Base-by-base conservation (phyloP, 2,797 vertebrate species). In the Gallinago solitaria region DNA sequence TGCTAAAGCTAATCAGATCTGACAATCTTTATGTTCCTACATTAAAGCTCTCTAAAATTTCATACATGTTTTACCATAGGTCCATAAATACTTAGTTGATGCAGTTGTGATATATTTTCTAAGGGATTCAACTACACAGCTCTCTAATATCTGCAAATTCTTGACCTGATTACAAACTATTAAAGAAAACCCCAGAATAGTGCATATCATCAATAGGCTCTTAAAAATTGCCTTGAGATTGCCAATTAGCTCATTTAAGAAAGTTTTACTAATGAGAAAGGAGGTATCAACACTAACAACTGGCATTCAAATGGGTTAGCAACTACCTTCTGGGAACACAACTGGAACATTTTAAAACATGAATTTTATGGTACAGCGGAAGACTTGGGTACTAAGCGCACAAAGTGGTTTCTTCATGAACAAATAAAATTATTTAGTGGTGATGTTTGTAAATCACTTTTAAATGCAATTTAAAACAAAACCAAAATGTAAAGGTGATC, bases 201-300 rank as follows among this genome's bases (percentile, higher is more conserved):
- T 37, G 50, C 12, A 2, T 79, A 71, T 78, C 77, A 96, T 83
- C 82, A 87, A 64, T 37, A 93, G 57, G 51, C 56, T 95, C 94
- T 92, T 76, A 65, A 73, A 89, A 97, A 95, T 87, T 93, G 78
- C 85, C 87, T 85, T 83, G 96, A 97, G 95, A 95, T 90, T 96
- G 89, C 83, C 93, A 97, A 97, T 98, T 97, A 98, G 64, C 94
- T 94, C 85, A 96, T 93, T 97, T 97, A 95, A 93, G 68, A 68
- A 95, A 92, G 77, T 89, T 94, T 93, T 89, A 53, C 90, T 97
- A 96, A 97, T 96, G 93, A 94, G 86, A 76, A 90, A 87, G 63
- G 78, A 89, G 82, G 76, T 75, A 71, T 60, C 82, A 96, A 77
- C 21, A 9, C 63, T 89, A 95, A 92, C 60, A 96, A 94, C 50